Percentiles rank a stretch among this genome's conserved stretches.
Evolutionary conservation across 2,113 vertebrate species (phyloP).

Genomic region (Dendrocopos noguchii): DNA sequence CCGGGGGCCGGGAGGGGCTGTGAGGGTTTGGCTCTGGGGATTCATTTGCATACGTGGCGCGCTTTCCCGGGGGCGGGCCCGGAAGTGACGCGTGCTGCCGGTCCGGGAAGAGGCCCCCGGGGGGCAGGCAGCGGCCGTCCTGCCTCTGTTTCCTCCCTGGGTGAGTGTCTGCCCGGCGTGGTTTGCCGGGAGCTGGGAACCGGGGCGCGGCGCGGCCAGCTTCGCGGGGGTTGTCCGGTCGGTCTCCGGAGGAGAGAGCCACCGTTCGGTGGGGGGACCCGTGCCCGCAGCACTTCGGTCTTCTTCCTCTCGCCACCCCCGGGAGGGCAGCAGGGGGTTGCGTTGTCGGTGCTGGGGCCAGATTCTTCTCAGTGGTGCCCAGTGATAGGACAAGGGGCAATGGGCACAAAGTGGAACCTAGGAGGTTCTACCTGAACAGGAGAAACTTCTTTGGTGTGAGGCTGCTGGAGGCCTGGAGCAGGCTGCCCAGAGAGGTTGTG

Average conservation of each 20-base stretch:
- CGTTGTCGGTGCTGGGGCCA: not conserved
- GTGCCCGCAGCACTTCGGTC: not conserved
- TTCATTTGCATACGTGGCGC: not conserved
- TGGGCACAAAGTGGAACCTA: too few relatives aligned
- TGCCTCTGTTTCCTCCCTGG: not conserved
- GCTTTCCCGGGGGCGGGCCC: not conserved
- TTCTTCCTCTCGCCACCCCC: not conserved
- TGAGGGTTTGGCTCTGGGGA: not conserved
- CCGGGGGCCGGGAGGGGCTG: accelerated
- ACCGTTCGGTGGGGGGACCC: not conserved
- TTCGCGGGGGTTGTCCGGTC: too few relatives aligned
- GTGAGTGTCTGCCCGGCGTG: not conserved
- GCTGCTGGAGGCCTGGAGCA: too few relatives aligned
- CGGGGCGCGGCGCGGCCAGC: not conserved
- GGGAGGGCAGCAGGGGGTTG: not conserved
- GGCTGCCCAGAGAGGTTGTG: too few relatives aligned
- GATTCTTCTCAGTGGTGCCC: too few relatives aligned
- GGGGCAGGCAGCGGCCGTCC: too few relatives aligned
- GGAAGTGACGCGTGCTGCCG: not conserved
- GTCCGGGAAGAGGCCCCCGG: not conserved
- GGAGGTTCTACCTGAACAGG: too few relatives aligned
- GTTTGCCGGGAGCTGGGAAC: not conserved
- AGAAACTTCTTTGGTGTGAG: too few relatives aligned
- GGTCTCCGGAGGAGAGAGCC: not conserved
- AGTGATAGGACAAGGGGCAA: too few relatives aligned